Evolutionary conservation across 1,140 invertebrate species (phyloP).

Genomic region (Pseudoatta argentina): DNA sequence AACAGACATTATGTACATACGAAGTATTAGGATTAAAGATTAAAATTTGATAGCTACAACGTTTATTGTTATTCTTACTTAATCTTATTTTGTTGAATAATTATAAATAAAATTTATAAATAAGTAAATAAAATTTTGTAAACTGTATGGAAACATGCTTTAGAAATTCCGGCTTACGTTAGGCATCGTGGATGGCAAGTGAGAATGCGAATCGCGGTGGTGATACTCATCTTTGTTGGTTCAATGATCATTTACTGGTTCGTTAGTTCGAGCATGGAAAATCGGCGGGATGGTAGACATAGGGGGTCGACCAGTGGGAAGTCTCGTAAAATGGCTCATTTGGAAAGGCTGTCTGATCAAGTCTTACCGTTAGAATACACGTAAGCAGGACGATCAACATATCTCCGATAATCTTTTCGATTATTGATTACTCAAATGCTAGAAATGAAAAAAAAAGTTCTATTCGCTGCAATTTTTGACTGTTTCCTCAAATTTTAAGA

Average conservation of each 20-base stretch:
- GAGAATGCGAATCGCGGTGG: constrained; percentile 64
- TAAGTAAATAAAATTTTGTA: not conserved
- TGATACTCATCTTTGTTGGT: constrained; percentile 68
- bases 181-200: constrained; percentile 67
- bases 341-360: constrained; percentile 36
- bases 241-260: constrained; percentile 76
- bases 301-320: not conserved
- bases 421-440: not conserved
- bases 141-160: constrained; percentile 11
- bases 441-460: not conserved
- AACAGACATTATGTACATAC: not conserved
- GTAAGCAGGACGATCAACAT: constrained; percentile 29
- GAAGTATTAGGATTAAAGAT: not conserved
- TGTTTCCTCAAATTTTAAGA: not conserved
- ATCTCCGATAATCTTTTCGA: not conserved
- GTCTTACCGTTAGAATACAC: constrained; percentile 64
- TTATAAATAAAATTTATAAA: not conserved
- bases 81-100: not conserved
- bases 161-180: constrained; percentile 74
- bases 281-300: constrained; percentile 29
- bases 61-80: not conserved
- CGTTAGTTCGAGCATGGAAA: constrained; percentile 70
- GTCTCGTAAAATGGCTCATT: constrained; percentile 28
- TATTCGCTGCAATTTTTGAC: not conserved
- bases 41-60: not conserved